A percentile compares a stretch with the other conserved stretches of the same genome.
Conservation (phyloP, 2,888 invertebrate species). For the Mythimna loreyi region DNA sequence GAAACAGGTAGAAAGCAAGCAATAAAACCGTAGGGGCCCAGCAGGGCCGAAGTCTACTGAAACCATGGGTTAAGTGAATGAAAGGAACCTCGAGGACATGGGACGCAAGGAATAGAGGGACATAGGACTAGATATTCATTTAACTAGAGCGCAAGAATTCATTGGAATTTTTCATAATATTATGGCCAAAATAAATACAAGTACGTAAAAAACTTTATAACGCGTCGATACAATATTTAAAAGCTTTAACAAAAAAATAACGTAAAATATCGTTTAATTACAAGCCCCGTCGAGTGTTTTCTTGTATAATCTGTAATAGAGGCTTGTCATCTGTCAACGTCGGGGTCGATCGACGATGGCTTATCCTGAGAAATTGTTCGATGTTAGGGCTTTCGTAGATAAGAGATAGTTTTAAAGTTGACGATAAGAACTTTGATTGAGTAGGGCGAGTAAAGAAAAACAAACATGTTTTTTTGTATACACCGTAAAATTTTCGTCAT, state of each 20-base stretch:
- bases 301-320: constrained; percentile 59
- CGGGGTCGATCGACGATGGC: constrained; percentile 62
- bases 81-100: no score
- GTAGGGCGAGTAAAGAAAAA: not conserved
- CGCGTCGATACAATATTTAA: constrained; percentile 1
- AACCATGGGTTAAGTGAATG: no score
- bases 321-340: constrained; percentile 68
- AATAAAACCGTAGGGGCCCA: no score
- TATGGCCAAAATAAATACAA: not conserved
- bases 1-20: not conserved
- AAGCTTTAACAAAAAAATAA: constrained; percentile 13
- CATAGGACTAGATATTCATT: no score
- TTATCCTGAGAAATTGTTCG: constrained; percentile 67
- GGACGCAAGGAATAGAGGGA: no score
- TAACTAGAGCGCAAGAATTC: no score
- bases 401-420: constrained; percentile 38
- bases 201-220: not conserved
- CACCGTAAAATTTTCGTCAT: no score
- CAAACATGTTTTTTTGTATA: no score
- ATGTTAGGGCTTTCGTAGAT: constrained; percentile 45
- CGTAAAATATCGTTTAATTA: constrained; percentile 57
- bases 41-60: no score
- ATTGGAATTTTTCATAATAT: no score
- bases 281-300: constrained; percentile 39
- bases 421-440: not conserved